phyloP scores from a whole-genome alignment of 2,888 invertebrate species.

The Acanthacorydalis orientalis region DNA sequence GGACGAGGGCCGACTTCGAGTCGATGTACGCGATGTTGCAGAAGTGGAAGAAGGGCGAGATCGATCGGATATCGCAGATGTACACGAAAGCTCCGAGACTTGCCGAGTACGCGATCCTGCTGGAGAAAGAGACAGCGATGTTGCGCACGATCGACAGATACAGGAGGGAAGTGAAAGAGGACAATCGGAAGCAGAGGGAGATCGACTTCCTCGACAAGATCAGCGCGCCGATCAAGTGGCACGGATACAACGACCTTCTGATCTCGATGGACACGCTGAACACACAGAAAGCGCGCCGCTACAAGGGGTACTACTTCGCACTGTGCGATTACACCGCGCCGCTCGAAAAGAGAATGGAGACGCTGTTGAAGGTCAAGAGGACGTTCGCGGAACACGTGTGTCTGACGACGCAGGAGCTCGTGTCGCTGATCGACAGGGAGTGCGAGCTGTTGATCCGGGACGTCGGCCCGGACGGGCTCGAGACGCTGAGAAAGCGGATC shows the following conservation, averaged over 20 bases:
- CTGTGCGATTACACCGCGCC: constrained; percentile 39
- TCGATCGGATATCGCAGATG: constrained; percentile 40
- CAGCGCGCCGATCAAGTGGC: constrained; percentile 60
- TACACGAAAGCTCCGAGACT: constrained; percentile 52
- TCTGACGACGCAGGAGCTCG: constrained; percentile 36
- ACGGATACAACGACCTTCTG: constrained; percentile 42
- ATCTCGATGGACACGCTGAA: constrained; percentile 69
- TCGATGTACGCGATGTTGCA: constrained; percentile 53
- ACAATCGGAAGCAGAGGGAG: constrained; percentile 39
- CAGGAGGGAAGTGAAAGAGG: constrained; percentile 39
- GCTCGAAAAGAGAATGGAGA: constrained; percentile 48
- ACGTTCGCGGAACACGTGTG: constrained; percentile 43
- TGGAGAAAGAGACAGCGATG: constrained; percentile 58
- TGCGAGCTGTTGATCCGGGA: constrained; percentile 49
- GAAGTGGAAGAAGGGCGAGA: constrained; percentile 46
- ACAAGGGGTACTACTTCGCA: constrained; percentile 54
- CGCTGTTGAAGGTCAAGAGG: constrained; percentile 51
- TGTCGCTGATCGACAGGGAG: constrained; percentile 51
- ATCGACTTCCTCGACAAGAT: constrained; percentile 47
- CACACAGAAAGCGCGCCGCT: constrained; percentile 60
- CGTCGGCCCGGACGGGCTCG: constrained; percentile 38
- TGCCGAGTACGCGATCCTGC: constrained; percentile 48
- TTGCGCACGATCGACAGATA: constrained; percentile 52
- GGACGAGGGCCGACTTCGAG: constrained; percentile 54
- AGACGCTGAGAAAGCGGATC: constrained; percentile 48